phyloP scores from a whole-genome alignment of 2,113 vertebrate species.

The Leucopsar rothschildi region DNA sequence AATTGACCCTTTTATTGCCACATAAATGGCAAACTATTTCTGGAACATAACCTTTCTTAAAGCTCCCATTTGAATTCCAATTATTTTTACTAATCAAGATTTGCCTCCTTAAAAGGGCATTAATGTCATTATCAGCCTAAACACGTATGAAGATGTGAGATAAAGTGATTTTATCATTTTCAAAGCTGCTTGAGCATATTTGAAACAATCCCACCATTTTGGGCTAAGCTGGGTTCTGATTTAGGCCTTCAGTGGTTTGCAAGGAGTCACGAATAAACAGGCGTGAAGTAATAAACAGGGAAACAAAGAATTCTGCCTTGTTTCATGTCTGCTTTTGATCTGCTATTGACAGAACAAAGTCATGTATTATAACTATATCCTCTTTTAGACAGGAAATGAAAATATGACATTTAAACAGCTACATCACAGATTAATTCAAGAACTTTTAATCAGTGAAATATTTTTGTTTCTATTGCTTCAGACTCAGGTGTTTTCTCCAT shows the following conservation, averaged over 20 bases:
- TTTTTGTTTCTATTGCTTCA: conserved; percentile 12
- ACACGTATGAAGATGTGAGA: not conserved
- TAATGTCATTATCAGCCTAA: not conserved
- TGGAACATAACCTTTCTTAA: not conserved
- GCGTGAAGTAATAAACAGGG: not conserved
- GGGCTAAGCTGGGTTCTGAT: not conserved
- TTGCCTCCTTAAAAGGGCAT: not conserved
- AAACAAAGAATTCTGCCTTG: not conserved
- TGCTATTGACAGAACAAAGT: conserved; percentile 16
- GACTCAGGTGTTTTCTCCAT: not conserved
- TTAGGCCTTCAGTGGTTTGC: not conserved
- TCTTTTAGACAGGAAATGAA: not conserved
- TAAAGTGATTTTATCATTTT: not conserved
- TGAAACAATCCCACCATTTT: not conserved
- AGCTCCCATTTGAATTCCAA: not conserved
- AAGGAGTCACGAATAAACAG: not conserved
- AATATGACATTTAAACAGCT: not conserved
- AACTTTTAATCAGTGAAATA: conserved; percentile 42
- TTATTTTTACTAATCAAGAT: not conserved
- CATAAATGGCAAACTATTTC: not conserved
- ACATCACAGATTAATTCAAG: conserved; percentile 16
- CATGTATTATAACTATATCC: not conserved
- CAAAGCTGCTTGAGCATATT: not conserved
- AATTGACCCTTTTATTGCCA: not conserved
- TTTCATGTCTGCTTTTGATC: conserved; percentile 10